Percentiles rank a stretch among this genome's conserved stretches.
These are phyloP conservation scores for Xiphydria camelus DNA, from an alignment of 2,888 invertebrate genomes.

Conservation along the genomic window DNA sequence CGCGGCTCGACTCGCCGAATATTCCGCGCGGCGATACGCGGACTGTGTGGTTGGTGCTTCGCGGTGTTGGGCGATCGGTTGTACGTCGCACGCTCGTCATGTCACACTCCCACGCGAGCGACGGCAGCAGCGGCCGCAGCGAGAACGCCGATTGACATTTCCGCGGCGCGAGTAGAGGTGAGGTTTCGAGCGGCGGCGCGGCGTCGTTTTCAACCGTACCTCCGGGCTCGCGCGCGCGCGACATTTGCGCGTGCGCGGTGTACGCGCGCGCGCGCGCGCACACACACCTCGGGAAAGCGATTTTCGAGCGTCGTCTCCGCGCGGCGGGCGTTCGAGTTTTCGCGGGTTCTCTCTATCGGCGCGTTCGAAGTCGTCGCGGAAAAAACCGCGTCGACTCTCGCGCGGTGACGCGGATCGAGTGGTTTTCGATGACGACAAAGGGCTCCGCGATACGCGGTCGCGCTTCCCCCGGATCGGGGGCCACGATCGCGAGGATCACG, in stretches of 20 bases:
- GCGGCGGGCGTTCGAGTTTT: too few relatives aligned
- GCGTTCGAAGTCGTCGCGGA: too few relatives aligned
- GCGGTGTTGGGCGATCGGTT: constrained; percentile 22
- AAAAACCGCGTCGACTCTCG: too few relatives aligned
- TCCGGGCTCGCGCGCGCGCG: constrained; percentile 33
- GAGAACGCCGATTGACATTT: neutral
- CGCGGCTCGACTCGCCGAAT: neutral
- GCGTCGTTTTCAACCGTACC: constrained; percentile 21
- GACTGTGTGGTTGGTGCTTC: constrained; percentile 6
- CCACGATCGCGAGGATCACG: too few relatives aligned
- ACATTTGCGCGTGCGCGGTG: constrained; percentile 36
- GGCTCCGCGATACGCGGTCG: too few relatives aligned
- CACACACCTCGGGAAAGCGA: too few relatives aligned
- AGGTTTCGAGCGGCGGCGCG: constrained; percentile 6
- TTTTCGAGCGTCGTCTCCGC: too few relatives aligned
- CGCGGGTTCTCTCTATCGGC: too few relatives aligned
- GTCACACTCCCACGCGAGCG: constrained; percentile 54
- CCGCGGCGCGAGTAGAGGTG: neutral
- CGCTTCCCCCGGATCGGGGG: too few relatives aligned
- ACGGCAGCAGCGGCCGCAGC: constrained; percentile 22
- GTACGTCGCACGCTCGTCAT: constrained; percentile 48
- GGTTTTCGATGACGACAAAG: too few relatives aligned
- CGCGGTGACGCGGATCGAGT: too few relatives aligned
- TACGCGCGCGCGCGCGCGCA: constrained; percentile 3
- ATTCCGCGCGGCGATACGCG: constrained; percentile 6